phyloP scores from a whole-genome alignment of 2,113 vertebrate genomes.

The Edolisoma coerulescens region DNA sequence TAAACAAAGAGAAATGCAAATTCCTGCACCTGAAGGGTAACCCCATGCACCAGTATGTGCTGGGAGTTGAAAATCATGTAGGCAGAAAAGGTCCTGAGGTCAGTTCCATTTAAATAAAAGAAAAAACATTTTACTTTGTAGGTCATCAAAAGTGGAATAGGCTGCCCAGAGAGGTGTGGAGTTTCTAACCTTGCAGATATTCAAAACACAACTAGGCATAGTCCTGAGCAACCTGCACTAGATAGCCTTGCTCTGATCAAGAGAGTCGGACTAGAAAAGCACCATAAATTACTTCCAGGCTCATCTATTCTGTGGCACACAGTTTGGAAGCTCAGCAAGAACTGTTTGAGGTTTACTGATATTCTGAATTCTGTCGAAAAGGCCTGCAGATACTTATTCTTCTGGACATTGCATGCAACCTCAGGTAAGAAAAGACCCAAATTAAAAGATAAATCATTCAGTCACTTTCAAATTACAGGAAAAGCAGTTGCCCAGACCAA shows the following conservation, averaged over 20 bases:
- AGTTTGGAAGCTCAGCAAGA: not conserved
- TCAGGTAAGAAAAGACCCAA: not conserved
- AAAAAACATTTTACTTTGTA: not conserved
- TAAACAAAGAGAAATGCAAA: not conserved
- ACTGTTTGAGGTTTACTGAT: not conserved
- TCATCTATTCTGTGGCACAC: not conserved
- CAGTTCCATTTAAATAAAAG: not conserved
- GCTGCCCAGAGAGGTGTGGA: not conserved
- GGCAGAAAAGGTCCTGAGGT: not conserved
- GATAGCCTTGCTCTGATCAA: not conserved
- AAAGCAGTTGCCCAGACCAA: not conserved
- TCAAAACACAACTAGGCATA: not conserved
- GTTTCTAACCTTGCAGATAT: not conserved
- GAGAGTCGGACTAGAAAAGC: not conserved
- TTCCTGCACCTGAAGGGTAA: not conserved
- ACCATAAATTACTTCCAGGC: not conserved
- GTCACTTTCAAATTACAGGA: not conserved
- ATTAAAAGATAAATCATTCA: not conserved
- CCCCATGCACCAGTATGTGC: not conserved
- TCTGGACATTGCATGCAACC: not conserved
- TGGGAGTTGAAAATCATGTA: not conserved
- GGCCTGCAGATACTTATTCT: not conserved
- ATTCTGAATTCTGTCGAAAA: not conserved
- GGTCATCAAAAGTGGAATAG: not conserved
- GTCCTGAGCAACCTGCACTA: not conserved